Percentiles rank a stretch among this genome's conserved stretches.
phyloP scores from a whole-genome alignment of 1,140 invertebrate genomes.

The Drosophila sulfurigaster region DNA sequence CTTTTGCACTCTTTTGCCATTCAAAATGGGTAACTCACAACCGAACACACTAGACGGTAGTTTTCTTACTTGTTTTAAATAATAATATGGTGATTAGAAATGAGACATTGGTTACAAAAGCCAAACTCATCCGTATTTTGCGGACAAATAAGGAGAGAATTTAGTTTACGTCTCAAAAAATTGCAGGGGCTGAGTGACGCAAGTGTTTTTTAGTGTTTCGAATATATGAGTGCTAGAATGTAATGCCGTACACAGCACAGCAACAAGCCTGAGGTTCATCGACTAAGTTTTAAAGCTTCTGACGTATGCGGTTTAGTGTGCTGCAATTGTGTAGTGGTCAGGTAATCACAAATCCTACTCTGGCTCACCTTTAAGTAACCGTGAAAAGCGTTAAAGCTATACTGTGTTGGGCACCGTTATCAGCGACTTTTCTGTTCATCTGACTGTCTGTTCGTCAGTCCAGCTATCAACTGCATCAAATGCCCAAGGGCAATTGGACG shows the following conservation, averaged over 20 bases:
- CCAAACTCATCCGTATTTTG: neutral
- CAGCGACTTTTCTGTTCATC: constrained; percentile 1
- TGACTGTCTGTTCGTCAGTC: neutral
- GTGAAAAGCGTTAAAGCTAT: constrained; percentile 51
- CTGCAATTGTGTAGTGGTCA: neutral
- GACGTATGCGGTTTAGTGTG: constrained; percentile 47
- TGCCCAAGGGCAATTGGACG: constrained; percentile 40
- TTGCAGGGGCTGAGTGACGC: constrained; percentile 10
- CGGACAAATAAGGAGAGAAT: neutral
- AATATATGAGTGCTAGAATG: constrained; percentile 3
- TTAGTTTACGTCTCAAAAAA: neutral
- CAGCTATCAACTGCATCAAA: constrained; percentile 23
- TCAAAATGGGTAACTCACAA: no score
- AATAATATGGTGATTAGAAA: no score
- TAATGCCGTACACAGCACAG: constrained; percentile 24
- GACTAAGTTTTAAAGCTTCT: constrained; percentile 42
- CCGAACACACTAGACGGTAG: no score
- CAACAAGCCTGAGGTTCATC: constrained; percentile 37
- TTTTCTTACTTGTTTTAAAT: no score
- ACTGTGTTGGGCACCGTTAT: constrained; percentile 7
- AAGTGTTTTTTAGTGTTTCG: constrained; percentile 22
- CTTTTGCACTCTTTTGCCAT: no score
- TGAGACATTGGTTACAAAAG: no score
- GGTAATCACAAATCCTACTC: constrained; percentile 18
- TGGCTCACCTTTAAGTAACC: constrained; percentile 77